Conservation (phyloP, 2,888 invertebrate genomes). For the Ichneumon xanthorius region DNA sequence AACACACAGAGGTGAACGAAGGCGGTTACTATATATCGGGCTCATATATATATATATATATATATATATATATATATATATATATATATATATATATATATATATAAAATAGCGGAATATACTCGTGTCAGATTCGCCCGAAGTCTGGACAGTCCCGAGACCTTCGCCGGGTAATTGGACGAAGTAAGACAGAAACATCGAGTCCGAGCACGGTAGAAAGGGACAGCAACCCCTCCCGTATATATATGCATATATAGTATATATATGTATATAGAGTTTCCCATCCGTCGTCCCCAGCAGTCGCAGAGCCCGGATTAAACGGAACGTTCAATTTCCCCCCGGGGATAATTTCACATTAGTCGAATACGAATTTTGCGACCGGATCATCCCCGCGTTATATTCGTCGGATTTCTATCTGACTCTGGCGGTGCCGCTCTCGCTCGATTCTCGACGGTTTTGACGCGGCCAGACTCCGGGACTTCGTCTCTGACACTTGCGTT, state of each 20-base stretch:
- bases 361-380: slow-evolving; percentile 11
- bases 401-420: background rate
- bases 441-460: background rate
- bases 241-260: background rate
- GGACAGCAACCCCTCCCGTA: background rate
- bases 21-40: background rate
- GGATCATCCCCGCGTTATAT: background rate
- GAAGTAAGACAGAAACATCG: slow-evolving; percentile 10
- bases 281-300: background rate
- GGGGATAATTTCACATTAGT: slow-evolving; percentile 25
- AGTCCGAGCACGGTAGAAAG: background rate
- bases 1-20: slow-evolving; percentile 5
- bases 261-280: slow-evolving; percentile 5
- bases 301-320: slow-evolving; percentile 1
- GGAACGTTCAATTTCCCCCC: slow-evolving; percentile 1
- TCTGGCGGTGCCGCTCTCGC: background rate
- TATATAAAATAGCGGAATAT: no score
- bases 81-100: no score
- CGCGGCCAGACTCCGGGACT: background rate
- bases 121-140: slow-evolving; percentile 23
- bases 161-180: slow-evolving; percentile 34
- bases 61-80: no score
- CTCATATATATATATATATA: slow-evolving; percentile 13
- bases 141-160: slow-evolving; percentile 6
- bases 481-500: slow-evolving; percentile 18